Evolutionary conservation across 2,113 vertebrate species (phyloP).

Genomic region (Raja brachyura): DNA sequence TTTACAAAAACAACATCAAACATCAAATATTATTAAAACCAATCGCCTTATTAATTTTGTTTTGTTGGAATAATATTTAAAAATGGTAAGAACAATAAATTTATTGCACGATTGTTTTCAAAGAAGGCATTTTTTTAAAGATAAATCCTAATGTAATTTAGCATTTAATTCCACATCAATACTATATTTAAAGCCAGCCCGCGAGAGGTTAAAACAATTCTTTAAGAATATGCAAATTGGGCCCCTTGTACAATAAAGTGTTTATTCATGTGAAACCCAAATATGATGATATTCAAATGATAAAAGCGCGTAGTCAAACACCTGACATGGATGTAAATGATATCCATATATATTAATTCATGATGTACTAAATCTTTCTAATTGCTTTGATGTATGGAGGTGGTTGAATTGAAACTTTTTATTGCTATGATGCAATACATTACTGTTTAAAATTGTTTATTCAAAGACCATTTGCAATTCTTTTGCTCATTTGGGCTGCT

Average conservation of each 20-base stretch:
- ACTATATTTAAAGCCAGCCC: neutral
- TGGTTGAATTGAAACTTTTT: slow-evolving; percentile 6
- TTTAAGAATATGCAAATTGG: neutral
- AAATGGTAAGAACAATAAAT: no score
- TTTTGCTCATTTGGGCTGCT: neutral
- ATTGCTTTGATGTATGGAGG: slow-evolving; percentile 7
- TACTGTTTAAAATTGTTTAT: neutral
- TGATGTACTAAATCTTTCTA: neutral
- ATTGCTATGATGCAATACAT: slow-evolving; percentile 11
- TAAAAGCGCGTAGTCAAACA: neutral
- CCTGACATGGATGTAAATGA: neutral
- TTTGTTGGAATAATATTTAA: neutral
- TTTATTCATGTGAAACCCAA: slow-evolving; percentile 11
- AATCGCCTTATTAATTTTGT: neutral
- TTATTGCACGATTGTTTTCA: neutral
- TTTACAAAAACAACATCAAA: neutral
- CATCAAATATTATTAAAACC: neutral
- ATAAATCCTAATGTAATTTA: neutral
- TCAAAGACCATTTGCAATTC: neutral
- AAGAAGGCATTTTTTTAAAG: neutral
- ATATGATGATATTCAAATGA: slow-evolving; percentile 36
- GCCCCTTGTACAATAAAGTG: neutral
- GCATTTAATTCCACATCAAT: neutral
- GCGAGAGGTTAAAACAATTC: neutral
- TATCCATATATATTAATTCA: slow-evolving; percentile 13